Percentiles rank a stretch among this genome's conserved stretches.
phyloP scores from a whole-genome alignment of 2,888 invertebrate species.

The Octodonta nipae region DNA sequence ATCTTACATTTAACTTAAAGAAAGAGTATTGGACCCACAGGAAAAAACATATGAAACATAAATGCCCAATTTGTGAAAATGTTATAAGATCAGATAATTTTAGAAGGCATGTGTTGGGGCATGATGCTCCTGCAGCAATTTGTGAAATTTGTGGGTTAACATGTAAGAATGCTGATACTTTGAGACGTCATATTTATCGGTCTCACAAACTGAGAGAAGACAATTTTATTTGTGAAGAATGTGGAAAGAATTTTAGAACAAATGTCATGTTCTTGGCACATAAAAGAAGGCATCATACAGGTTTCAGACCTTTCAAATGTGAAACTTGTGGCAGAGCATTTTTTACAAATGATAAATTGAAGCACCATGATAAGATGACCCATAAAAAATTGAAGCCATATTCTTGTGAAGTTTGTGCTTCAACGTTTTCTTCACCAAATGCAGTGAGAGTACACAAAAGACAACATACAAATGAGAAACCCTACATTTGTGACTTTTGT shows the following conservation, averaged over 20 bases:
- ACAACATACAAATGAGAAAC: conserved; percentile 24
- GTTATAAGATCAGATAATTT: conserved; percentile 21
- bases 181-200: conserved; percentile 27
- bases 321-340: conserved; percentile 21
- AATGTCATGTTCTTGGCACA: conserved; percentile 24
- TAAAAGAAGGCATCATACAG: conserved; percentile 23
- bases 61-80: conserved; percentile 21
- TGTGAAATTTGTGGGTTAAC: conserved; percentile 26
- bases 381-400: conserved; percentile 17
- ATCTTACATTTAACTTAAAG: conserved; percentile 7
- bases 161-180: conserved; percentile 26
- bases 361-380: conserved; percentile 18
- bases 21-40: conserved; percentile 12
- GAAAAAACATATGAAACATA: conserved; percentile 20
- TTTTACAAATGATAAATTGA: conserved; percentile 18
- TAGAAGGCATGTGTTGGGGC: conserved; percentile 21
- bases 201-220: conserved; percentile 23
- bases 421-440: conserved; percentile 20
- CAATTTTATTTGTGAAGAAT: conserved; percentile 25
- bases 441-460: conserved; percentile 20
- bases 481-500: conserved; percentile 20
- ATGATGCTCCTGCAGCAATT: conserved; percentile 18
- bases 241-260: conserved; percentile 22
- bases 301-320: conserved; percentile 21
- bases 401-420: conserved; percentile 19